Evolutionary conservation across 2,797 vertebrate species (phyloP).

Genomic region (Sebastes steindachneri): DNA sequence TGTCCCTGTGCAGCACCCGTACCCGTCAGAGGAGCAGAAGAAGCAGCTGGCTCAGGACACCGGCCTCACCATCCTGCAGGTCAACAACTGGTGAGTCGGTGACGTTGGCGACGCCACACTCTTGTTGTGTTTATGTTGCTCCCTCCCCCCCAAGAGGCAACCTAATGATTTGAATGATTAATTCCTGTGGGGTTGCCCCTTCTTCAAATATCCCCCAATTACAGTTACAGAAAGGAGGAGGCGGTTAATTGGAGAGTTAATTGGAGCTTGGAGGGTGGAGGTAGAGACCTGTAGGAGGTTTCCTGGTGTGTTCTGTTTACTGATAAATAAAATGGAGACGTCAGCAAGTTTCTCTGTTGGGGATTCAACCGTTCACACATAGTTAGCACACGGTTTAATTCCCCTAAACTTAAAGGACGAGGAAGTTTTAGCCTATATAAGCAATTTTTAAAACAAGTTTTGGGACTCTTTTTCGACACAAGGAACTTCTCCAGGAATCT

Average conservation of each 20-base stretch:
- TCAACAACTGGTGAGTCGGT: conserved; percentile 95
- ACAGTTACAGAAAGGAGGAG: conserved; percentile 39
- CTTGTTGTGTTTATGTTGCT: conserved; percentile 24
- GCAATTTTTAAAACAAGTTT: neutral
- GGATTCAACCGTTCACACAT: neutral
- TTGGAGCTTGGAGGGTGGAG: conserved; percentile 1
- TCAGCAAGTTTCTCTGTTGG: neutral
- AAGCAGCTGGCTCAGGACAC: conserved; percentile 97
- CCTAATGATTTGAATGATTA: conserved; percentile 59
- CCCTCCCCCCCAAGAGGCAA: conserved; percentile 31
- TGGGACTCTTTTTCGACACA: neutral
- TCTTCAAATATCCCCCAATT: conserved; percentile 16
- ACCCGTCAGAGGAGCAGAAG: conserved; percentile 98
- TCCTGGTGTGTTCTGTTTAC: conserved; percentile 15
- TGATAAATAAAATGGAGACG: neutral
- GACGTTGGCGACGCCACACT: neutral
- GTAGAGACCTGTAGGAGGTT: neutral
- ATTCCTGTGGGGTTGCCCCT: conserved; percentile 21
- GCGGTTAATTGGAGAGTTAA: conserved; percentile 40
- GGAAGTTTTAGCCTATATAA: neutral
- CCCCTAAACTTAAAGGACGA: neutral
- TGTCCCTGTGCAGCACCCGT: conserved; percentile 89
- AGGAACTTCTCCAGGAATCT: neutral
- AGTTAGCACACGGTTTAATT: neutral
- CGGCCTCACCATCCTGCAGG: conserved; percentile 94